Base-by-base conservation (phyloP, 2,113 vertebrate genomes). In the Ophthalmolycus amberensis region DNA sequence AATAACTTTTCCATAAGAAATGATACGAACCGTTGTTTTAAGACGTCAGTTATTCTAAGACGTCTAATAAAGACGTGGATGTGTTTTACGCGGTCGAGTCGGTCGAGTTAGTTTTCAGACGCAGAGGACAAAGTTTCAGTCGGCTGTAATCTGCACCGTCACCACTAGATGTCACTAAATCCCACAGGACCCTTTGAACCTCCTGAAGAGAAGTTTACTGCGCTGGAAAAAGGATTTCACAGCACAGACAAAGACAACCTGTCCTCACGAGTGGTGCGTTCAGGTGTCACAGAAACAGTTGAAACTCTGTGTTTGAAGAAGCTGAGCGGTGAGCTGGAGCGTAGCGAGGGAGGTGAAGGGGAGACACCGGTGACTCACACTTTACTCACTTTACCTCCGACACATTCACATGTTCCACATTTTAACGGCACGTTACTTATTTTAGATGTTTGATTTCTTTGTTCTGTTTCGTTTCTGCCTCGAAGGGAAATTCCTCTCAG, bases 361-460 rank as follows among this genome's bases (percentile, higher is more conserved):
- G 84, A 77, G 77, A 84, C 84, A 70, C 80, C 78, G 4, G 4
- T 86, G 84, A 87, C 82, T 86, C 84, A 86, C 37, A 1, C 0
- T 11, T 72, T 37, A 72, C 62, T 87, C 77, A 73, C 37, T n/a
- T 32, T 64, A 60, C 18, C 46, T 60, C 15, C 69, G 32, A 75
- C 71, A 63, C 65, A 32, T 52, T 81, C 6, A 42, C 0, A 63
- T 1, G 71, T 75, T 83, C 80, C 32, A 29, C 4, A 6, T 58
- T 80, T 59, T 75, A 75, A 29, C 71, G 6, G 9, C 66, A 80
- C 44, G 12, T 81, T 77, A 44, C 56, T 71, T 16, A 73, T 67
- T 64, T 46, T 4, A 76, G 65, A 50, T 11, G 40, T 42, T 42
- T 42, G 34, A 65, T 34, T 9, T 25, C 34, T 58, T 22, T 34